Evolutionary conservation across 53 echinoderm and acorn worm species (phyloP).

Genomic region (Actinopyga echinites): DNA sequence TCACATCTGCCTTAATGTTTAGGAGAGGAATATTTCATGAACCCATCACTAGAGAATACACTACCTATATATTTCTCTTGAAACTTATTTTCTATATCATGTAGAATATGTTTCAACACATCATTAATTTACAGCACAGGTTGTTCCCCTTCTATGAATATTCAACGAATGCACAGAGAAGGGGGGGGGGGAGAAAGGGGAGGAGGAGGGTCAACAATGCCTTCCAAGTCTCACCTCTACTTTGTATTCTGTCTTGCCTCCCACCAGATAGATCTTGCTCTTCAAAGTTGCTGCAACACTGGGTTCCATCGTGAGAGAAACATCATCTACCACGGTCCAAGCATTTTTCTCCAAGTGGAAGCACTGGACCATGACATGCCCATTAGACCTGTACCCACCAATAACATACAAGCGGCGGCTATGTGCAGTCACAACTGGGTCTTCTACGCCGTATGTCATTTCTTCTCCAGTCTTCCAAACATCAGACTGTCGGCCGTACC

Average conservation of each 20-base stretch:
- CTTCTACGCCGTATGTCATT: conserved; percentile 89
- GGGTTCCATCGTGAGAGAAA: conserved; percentile 78
- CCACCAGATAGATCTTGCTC: conserved; percentile 96
- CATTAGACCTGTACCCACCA: conserved; percentile 64
- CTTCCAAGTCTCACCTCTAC: conserved; percentile 57
- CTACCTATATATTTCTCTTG: too few species aligned
- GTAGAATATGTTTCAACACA: too few species aligned
- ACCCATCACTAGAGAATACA: too few species aligned
- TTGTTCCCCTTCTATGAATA: too few species aligned
- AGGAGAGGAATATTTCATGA: too few species aligned
- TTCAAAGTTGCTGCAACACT: conserved; percentile 90
- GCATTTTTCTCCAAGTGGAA: conserved; percentile 93
- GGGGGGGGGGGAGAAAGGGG: too few species aligned
- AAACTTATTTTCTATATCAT: too few species aligned
- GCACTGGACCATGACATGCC: conserved; percentile 89
- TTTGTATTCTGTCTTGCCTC: conserved; percentile 88
- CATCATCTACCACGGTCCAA: conserved; percentile 80
- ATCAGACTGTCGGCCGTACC: conserved; percentile 77
- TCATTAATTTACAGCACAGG: too few species aligned
- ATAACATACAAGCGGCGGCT: conserved; percentile 90
- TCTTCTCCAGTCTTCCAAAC: conserved; percentile 85
- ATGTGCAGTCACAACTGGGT: conserved; percentile 90
- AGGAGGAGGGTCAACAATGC: too few species aligned
- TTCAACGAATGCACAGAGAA: too few species aligned
- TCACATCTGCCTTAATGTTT: too few species aligned